Percentiles rank a stretch among this genome's conserved stretches.
These are phyloP conservation scores for Euglossa dilemma DNA, from an alignment of 1,140 invertebrate genomes.

Conservation along the genomic window DNA sequence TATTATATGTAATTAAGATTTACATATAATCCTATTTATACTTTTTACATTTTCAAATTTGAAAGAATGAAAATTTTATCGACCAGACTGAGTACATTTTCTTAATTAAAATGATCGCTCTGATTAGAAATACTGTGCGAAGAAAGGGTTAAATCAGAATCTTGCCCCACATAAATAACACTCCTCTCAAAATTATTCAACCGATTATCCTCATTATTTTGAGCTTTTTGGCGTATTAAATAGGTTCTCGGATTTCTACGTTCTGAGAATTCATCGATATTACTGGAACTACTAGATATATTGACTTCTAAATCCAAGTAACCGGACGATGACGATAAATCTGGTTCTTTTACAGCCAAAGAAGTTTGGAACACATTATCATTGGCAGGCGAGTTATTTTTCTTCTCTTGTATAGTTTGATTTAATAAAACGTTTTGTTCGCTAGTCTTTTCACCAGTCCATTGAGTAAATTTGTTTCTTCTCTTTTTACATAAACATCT, in stretches of 20 bases:
- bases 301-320: constrained; percentile 37
- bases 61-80: background rate
- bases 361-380: background rate
- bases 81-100: background rate
- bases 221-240: constrained; percentile 5
- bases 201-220: background rate
- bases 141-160: constrained; percentile 13
- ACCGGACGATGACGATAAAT: constrained; percentile 3
- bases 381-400: background rate
- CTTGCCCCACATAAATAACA: background rate
- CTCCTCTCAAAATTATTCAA: background rate
- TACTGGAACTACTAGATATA: background rate
- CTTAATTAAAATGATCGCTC: background rate
- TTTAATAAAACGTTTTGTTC: background rate
- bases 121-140: constrained; percentile 2
- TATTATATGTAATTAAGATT: background rate
- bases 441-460: background rate
- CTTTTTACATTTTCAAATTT: background rate
- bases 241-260: constrained; percentile 48
- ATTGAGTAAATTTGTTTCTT: background rate
- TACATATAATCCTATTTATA: background rate
- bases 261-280: constrained; percentile 1
- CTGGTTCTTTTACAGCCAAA: background rate
- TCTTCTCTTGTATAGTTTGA: background rate
- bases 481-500: background rate